A percentile compares a stretch with the other conserved stretches of the same genome.
phyloP scores from a whole-genome alignment of 2,888 invertebrate genomes.

The Amorpha juglandis region DNA sequence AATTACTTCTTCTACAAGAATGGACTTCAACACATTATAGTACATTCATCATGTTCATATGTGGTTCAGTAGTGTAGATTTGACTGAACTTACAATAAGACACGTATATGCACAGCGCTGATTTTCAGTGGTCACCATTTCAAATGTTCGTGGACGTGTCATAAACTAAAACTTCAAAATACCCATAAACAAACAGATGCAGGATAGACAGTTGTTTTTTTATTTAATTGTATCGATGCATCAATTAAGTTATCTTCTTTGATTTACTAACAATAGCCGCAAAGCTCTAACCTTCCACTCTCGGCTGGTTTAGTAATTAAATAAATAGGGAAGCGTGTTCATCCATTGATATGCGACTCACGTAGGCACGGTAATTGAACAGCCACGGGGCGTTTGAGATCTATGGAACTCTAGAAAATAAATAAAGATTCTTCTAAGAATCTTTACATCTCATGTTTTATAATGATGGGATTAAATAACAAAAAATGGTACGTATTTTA shows the following conservation, averaged over 20 bases:
- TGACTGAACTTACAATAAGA: no score
- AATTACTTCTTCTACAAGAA: no score
- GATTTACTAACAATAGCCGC: constrained; percentile 21
- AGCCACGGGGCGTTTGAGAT: constrained; percentile 24
- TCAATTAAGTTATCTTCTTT: constrained; percentile 1
- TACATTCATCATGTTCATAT: no score
- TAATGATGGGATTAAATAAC: not conserved
- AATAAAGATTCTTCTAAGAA: constrained; percentile 21
- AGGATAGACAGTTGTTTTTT: not conserved
- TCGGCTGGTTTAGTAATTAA: constrained; percentile 25
- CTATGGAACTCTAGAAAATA: constrained; percentile 22
- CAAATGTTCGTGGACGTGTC: no score
- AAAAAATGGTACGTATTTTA: not conserved
- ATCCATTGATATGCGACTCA: constrained; percentile 26
- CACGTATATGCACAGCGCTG: no score
- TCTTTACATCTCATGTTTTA: not conserved
- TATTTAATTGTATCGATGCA: not conserved
- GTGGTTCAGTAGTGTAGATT: no score
- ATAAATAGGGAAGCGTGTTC: constrained; percentile 29
- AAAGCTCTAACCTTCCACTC: not conserved
- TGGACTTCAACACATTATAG: no score
- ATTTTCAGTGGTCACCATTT: no score
- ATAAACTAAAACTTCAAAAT: not conserved
- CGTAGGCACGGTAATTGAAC: constrained; percentile 25
- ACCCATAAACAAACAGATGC: no score